Conservation (phyloP, 1,140 invertebrate species). For the Bicyclus anynana region DNA sequence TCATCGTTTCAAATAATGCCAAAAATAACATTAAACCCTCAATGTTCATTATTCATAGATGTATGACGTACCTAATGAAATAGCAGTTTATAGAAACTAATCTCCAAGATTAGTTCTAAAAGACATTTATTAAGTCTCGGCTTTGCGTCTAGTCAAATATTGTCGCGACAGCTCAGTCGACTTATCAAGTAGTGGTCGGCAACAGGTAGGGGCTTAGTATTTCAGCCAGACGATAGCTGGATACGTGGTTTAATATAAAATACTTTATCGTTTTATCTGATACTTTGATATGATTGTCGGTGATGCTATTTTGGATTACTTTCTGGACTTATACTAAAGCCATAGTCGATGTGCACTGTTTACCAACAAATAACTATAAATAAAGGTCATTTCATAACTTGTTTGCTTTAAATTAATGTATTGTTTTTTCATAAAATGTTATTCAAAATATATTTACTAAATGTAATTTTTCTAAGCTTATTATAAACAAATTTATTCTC, state of each 20-base stretch:
- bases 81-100: neutral
- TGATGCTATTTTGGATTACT: no score
- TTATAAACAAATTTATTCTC: no score
- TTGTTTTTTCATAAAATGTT: no score
- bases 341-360: no score
- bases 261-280: neutral
- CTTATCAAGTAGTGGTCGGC: slow-evolving; percentile 19
- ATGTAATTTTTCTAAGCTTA: no score
- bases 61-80: neutral
- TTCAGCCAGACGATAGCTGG: slow-evolving; percentile 11
- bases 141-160: slow-evolving; percentile 35
- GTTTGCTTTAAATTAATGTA: no score
- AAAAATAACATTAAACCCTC: neutral
- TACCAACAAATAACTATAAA: no score
- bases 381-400: no score
- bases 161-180: slow-evolving; percentile 24
- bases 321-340: no score
- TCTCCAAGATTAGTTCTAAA: neutral
- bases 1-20: no score
- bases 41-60: neutral
- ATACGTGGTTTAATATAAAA: slow-evolving; percentile 13
- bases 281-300: neutral
- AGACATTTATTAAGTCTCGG: slow-evolving; percentile 36
- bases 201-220: slow-evolving; percentile 22
- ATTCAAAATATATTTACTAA: no score